These are phyloP conservation scores for Rhagophthalmus giganteus DNA, from an alignment of 2,888 invertebrate genomes.

Conservation along the genomic window DNA sequence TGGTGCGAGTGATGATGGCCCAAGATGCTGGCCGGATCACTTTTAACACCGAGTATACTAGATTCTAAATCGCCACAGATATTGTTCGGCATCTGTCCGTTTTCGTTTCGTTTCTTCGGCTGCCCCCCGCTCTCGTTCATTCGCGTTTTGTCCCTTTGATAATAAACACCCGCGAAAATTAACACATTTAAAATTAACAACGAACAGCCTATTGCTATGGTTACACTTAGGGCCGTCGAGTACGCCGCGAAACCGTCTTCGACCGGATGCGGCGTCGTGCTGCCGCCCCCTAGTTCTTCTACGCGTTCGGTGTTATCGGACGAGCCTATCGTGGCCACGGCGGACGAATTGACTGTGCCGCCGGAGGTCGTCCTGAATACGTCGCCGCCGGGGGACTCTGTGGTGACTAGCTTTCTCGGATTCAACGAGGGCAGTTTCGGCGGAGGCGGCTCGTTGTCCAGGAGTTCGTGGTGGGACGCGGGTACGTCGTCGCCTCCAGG, in stretches of 20 bases:
- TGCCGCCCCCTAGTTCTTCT: conserved; percentile 56
- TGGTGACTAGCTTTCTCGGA: conserved; percentile 61
- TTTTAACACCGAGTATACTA: conserved; percentile 62
- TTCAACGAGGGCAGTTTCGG: conserved; percentile 62
- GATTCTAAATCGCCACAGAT: conserved; percentile 83
- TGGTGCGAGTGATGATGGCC: conserved; percentile 78
- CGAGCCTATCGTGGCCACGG: conserved; percentile 46
- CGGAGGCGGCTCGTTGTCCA: conserved; percentile 68
- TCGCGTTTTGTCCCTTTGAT: conserved; percentile 84
- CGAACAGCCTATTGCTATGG: conserved; percentile 93
- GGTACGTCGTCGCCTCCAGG: conserved; percentile 87
- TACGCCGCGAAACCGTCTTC: conserved; percentile 89
- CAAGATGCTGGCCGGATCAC: conserved; percentile 72
- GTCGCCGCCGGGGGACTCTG: conserved; percentile 52
- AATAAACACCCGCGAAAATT: conserved; percentile 93
- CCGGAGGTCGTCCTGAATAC: conserved; percentile 45
- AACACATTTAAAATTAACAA: conserved; percentile 88
- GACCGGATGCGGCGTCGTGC: conserved; percentile 61
- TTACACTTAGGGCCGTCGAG: conserved; percentile 87
- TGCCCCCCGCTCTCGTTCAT: conserved; percentile 63
- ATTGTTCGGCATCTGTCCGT: conserved; percentile 86
- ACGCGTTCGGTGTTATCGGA: conserved; percentile 55
- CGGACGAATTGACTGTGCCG: conserved; percentile 48
- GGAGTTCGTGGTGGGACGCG: conserved; percentile 80
- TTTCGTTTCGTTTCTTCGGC: conserved; percentile 74